phyloP scores from a whole-genome alignment of 2,888 invertebrate species.

The Chironomus riparius region DNA sequence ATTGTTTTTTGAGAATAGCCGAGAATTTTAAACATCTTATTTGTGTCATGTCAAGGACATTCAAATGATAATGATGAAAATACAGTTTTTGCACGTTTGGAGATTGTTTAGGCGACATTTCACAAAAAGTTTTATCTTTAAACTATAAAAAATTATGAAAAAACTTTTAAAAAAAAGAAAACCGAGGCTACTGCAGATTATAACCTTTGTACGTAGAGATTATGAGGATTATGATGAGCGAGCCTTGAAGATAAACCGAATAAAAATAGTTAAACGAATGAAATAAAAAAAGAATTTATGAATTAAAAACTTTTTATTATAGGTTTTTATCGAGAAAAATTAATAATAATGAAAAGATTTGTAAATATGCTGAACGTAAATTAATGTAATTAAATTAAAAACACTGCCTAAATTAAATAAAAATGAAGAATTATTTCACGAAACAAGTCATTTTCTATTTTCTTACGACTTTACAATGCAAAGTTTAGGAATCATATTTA shows the following conservation, averaged over 20 bases:
- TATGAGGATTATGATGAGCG: too few relatives aligned
- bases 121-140: not conserved
- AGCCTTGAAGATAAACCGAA: not conserved
- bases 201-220: too few relatives aligned
- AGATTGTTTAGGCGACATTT: too few relatives aligned
- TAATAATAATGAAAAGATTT: not conserved
- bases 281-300: not conserved
- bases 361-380: not conserved
- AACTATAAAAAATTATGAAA: not conserved
- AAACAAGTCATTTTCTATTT: not conserved
- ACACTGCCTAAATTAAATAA: conserved; percentile 22
- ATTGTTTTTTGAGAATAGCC: not conserved
- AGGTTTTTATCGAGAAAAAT: not conserved
- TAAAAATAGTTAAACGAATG: not conserved
- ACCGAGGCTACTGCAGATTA: not conserved
- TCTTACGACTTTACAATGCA: too few relatives aligned
- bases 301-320: conserved; percentile 5
- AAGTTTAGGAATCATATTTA: too few relatives aligned
- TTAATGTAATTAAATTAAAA: conserved; percentile 15
- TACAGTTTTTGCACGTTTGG: not conserved
- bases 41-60: not conserved
- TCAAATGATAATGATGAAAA: too few relatives aligned
- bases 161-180: not conserved
- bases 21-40: too few relatives aligned
- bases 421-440: not conserved